phyloP scores from a whole-genome alignment of 1,140 invertebrate genomes.

The Bradynema listronoti region DNA sequence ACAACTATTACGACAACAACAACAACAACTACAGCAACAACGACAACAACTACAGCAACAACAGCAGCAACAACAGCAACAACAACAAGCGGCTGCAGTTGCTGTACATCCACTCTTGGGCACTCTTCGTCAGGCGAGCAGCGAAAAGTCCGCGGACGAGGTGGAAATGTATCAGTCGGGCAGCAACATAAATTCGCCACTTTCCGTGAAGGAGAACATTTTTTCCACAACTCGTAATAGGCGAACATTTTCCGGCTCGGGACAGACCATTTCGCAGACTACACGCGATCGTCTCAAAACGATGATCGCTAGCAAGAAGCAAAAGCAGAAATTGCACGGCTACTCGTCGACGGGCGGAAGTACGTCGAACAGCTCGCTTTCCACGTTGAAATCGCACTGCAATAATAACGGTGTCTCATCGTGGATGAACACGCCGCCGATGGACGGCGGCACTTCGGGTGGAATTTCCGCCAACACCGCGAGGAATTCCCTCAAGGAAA shows the following conservation, averaged over 20 bases:
- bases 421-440: constrained; percentile 25
- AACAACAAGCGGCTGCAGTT: constrained; percentile 8
- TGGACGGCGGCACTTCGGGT: constrained; percentile 25
- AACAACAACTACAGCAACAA: constrained; percentile 15
- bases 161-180: constrained; percentile 1
- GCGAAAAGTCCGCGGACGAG: constrained; percentile 26
- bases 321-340: constrained; percentile 40
- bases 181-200: constrained; percentile 8
- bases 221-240: constrained; percentile 27
- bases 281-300: constrained; percentile 48
- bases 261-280: constrained; percentile 45
- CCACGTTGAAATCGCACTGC: constrained; percentile 6
- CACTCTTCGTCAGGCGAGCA: constrained; percentile 25
- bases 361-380: constrained; percentile 15
- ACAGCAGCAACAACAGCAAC: constrained; percentile 13
- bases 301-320: constrained; percentile 52
- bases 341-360: too few relatives aligned
- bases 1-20: constrained; percentile 25
- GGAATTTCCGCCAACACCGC: constrained; percentile 17
- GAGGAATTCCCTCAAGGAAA: neutral
- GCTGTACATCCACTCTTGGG: constrained; percentile 15
- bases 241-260: constrained; percentile 41
- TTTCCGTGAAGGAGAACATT: constrained; percentile 10
- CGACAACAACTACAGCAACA: constrained; percentile 13
- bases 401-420: constrained; percentile 18